Evolutionary conservation across 2,888 invertebrate genomes (phyloP), one percentile per base, ranked within the genome.

Genomic region (Caradrina clavipalpis): DNA sequence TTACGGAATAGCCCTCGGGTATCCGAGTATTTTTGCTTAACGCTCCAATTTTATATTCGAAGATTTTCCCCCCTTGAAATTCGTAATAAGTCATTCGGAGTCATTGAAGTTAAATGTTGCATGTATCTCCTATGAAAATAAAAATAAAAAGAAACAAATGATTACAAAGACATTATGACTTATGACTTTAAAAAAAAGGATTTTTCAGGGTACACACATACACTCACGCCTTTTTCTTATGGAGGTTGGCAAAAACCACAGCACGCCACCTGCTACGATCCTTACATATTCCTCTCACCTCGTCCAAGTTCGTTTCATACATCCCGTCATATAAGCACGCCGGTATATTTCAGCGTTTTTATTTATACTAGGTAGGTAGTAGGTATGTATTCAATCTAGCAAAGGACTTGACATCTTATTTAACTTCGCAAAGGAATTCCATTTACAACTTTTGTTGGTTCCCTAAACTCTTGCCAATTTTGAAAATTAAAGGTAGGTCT

Each of bases 81-180:
- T 17, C 19, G 69, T 68, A 80, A 69, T 79, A 77, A 76, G 55
- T 72, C 59, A 78, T 60, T 77, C 10, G 22, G 35, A 69, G 66
- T 64, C 39, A 22, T 77, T 10, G 19, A 26, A 69, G 66, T 64
- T 45, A 39, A 80, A 67, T 62, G 54, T 51, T 51, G 66, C 62
- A 70, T 54, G 31, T 56, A 15, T 11, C 26, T 11, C 64, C 26
- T 63, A 58, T 56, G 53, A 49, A 47, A 78, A 70, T 51, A 17
- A 1, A 11, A 7, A 47, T 45, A 10, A 51, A 47, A 62, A 55
- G 35, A 59, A 60, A 65, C 42, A 53, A 50, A 31, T 26, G 49
- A 31, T 49, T 61, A 57, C n/a, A 26, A 53, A 26, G 56, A 6
- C 13, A 39, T n/a, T n/a, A n/a, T n/a, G n/a, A n/a, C n/a, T 21